Base-by-base conservation (phyloP, 2,888 invertebrate species). In the Diogma glabrata region DNA sequence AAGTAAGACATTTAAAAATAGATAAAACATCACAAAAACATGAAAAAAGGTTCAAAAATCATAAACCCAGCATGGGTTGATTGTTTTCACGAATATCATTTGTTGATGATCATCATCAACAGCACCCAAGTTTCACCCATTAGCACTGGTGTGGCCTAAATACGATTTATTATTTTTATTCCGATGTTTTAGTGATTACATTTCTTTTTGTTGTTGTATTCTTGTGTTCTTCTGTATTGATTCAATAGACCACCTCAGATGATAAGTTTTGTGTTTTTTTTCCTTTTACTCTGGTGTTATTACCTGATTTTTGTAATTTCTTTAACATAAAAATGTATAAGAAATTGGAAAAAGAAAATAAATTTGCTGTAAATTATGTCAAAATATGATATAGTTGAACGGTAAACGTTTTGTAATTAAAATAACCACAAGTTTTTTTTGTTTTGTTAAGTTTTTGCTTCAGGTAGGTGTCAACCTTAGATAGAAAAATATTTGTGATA, bases 311-410 rank as follows among this genome's bases (percentile, higher is more conserved):
- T 38, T 43, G 16, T n/a, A 3, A 22, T 43, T 43, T 43, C 22
- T 43, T 43, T 43, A n/a, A n/a, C n/a, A n/a, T n/a, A n/a, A n/a
- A n/a, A n/a, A n/a, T n/a, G n/a, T n/a, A n/a, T n/a, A n/a, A n/a
- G n/a, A n/a, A n/a, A n/a, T n/a, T n/a, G n/a, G n/a, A n/a, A n/a
- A 16, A 46, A 24, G 23, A 46, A 46, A 46, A 24, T 26, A n/a
- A n/a, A n/a, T 46, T 46, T 46, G 46, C 46, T 46, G 46, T 46
- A 46, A 46, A 46, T 46, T 46, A 46, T 46, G 46, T 46, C 46
- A 46, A 46, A 46, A 46, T 46, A 46, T 24, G 46, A 24, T 46
- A 46, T 24, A 46, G 23, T 46, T 46, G 24, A 46, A 46, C 46
- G 46, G 46, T 46, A 46, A 46, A 46, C 46, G 46, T 46, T 46